phyloP scores from a whole-genome alignment of 2,113 vertebrate species.

The Megaceryle maxima region DNA sequence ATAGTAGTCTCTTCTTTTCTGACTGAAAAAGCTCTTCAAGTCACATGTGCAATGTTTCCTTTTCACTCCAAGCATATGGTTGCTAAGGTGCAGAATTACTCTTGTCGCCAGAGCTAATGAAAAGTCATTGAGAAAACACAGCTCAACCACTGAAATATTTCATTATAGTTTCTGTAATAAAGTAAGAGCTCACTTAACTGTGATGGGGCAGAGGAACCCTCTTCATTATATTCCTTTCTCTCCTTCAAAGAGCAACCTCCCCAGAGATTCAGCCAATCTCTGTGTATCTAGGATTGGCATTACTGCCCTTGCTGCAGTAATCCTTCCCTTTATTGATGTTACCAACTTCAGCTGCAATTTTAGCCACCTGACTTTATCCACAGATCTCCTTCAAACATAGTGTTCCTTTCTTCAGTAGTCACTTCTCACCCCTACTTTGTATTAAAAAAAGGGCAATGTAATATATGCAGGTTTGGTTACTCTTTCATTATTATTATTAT shows the following conservation, averaged over 20 bases:
- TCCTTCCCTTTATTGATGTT: conserved; percentile 17
- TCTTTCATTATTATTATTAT: conserved; percentile 11
- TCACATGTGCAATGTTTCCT: not conserved
- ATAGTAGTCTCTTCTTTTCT: not conserved
- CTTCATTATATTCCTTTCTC: not conserved
- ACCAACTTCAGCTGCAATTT: not conserved
- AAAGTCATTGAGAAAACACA: not conserved
- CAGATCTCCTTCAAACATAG: conserved; percentile 8
- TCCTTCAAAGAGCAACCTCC: conserved; percentile 10
- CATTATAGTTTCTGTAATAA: not conserved
- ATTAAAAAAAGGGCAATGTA: not conserved
- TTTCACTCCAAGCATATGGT: not conserved
- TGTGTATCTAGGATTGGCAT: not conserved
- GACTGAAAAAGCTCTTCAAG: not conserved
- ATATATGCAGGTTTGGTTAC: not conserved
- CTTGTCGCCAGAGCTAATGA: not conserved
- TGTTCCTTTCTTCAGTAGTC: not conserved
- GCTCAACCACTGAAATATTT: not conserved
- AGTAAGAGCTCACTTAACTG: not conserved
- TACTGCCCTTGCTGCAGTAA: not conserved
- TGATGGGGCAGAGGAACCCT: not conserved
- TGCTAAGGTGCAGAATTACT: not conserved
- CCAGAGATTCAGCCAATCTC: not conserved
- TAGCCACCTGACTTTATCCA: not conserved
- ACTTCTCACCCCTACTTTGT: not conserved